Conservation (phyloP, 2,888 invertebrate genomes). For the Oconnorella tubifera region DNA sequence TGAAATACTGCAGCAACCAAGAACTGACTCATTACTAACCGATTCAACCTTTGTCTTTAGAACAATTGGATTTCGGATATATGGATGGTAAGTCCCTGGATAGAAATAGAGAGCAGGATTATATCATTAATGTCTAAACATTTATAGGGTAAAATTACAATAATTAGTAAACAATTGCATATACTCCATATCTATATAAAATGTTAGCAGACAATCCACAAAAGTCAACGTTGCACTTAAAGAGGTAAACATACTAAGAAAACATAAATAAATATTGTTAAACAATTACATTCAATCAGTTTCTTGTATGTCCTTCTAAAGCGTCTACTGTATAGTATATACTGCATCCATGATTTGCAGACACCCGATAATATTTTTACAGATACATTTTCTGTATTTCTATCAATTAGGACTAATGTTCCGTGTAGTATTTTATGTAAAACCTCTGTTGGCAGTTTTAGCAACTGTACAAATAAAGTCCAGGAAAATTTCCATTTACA, state of each 20-base stretch:
- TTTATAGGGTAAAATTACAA: too few species aligned
- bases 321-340: not conserved
- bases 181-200: too few species aligned
- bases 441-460: too few species aligned
- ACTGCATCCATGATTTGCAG: constrained; percentile 5
- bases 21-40: not conserved
- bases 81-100: constrained; percentile 9
- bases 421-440: not conserved
- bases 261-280: too few species aligned
- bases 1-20: constrained; percentile 6
- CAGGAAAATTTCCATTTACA: too few species aligned
- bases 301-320: constrained; percentile 1
- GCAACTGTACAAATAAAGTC: too few species aligned
- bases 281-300: constrained; percentile 4
- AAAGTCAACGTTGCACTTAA: too few species aligned
- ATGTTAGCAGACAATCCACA: too few species aligned
- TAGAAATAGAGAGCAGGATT: too few species aligned
- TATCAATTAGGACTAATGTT: not conserved
- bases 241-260: too few species aligned
- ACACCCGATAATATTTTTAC: not conserved
- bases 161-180: too few species aligned
- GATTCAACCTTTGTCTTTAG: constrained; percentile 1
- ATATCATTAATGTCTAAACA: too few species aligned
- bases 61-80: not conserved
- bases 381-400: not conserved